Base-by-base conservation (phyloP, 2,113 vertebrate species). In the Leucopternis melanops region DNA sequence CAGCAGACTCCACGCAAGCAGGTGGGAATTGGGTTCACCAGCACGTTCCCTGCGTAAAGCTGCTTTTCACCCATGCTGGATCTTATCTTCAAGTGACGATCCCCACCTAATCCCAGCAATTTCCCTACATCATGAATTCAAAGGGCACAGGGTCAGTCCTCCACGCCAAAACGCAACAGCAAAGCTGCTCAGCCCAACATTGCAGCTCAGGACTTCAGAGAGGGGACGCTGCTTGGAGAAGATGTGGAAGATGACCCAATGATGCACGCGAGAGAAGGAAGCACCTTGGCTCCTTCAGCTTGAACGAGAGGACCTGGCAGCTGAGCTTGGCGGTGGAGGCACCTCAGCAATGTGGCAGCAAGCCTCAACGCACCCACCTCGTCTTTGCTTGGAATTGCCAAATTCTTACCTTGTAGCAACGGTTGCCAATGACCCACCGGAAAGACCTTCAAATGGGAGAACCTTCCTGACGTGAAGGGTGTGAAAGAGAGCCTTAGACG, bases 141-240 rank as follows among this genome's bases (percentile, higher is more conserved):
- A 34, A 55, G 61, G 38, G 21, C 52, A 86, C 14, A 49, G 42
- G 42, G 42, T 36, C 47, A 45, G 58, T 11, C 26, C 34, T 45
- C 19, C 67, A 19, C 0, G 0, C 32, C 52, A 57, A 63, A 90
- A 38, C 0, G 0, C 62, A 55, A 17, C 47, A 10, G 2, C 0
- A 2, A 50, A 55, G 22, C 32, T 80, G 66, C 47, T 67, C 58
- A 55, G 49, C 25, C 54, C 47, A 59, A 21, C 7, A 1, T 4
- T 58, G 44, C 40, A 32, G 7, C 8, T 26, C 49, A 52, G 29
- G 7, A 4, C 31, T 31, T 14, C 29, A 55, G 26, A 0, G 13
- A n/a, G 1, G 1, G 8, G 6, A 11, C 1, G 1, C 16, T n/a
- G 34, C 61, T 16, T 36, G 47, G 42, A 78, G 42, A 36, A 90